phyloP scores from a whole-genome alignment of 2,113 vertebrate species.

The Talpa occidentalis region DNA sequence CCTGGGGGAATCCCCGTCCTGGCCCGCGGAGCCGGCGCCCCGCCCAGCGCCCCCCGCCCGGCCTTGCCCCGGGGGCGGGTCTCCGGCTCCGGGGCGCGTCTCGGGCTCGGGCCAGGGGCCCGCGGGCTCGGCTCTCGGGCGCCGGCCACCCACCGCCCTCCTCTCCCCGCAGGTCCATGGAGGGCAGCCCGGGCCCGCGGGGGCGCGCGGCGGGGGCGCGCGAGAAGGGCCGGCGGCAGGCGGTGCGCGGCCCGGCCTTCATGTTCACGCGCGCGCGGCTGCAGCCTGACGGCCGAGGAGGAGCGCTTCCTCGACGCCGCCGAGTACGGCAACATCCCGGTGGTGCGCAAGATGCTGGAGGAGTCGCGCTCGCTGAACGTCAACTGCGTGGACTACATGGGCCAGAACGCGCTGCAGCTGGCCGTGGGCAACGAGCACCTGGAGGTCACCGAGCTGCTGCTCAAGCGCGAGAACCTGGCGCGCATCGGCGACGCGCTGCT shows the following conservation, averaged over 20 bases:
- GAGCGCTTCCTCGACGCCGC: conserved; percentile 92
- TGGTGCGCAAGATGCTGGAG: conserved; percentile 94
- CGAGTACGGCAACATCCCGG: conserved; percentile 93
- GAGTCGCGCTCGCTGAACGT: conserved; percentile 90
- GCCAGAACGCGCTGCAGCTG: conserved; percentile 91
- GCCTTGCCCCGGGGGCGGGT: too few species aligned
- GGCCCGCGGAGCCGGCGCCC: not conserved
- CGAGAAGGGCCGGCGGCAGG: conserved; percentile 92
- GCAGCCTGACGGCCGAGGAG: conserved; percentile 90
- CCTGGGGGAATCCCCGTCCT: not conserved
- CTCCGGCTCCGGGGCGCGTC: too few species aligned
- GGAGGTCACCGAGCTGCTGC: conserved; percentile 91
- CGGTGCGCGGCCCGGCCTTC: conserved; percentile 90
- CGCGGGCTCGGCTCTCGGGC: too few species aligned
- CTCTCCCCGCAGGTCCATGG: conserved; percentile 81
- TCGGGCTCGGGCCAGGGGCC: too few species aligned
- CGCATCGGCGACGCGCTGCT: conserved; percentile 93
- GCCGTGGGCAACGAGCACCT: conserved; percentile 93
- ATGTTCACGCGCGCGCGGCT: conserved; percentile 92
- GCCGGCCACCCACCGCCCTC: not conserved
- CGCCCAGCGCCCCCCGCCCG: not conserved
- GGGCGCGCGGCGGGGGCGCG: conserved; percentile 87
- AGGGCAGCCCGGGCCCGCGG: conserved; percentile 86
- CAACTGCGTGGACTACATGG: conserved; percentile 93
- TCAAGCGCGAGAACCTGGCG: conserved; percentile 93